Conservation (phyloP, 35 echinoderm and acorn worm genomes). For the Antedon bifida region DNA sequence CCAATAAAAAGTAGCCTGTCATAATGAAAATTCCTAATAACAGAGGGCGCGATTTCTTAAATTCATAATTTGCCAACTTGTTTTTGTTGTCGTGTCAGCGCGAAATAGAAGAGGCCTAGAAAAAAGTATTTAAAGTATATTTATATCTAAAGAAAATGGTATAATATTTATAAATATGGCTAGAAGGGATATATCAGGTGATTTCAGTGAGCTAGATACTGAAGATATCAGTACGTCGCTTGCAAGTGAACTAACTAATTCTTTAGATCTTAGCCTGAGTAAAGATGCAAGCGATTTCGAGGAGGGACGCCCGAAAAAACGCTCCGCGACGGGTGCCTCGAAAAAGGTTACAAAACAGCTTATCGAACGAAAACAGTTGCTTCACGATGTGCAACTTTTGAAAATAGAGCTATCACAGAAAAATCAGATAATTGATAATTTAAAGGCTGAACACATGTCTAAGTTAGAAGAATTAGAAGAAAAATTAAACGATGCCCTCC, state of each 20-base stretch:
- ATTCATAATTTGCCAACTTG: no score
- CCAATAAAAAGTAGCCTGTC: no score
- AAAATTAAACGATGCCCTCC: constrained; percentile 37
- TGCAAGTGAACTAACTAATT: constrained; percentile 81
- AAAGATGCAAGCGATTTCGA: constrained; percentile 51
- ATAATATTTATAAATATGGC: constrained; percentile 29
- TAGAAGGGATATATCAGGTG: constrained; percentile 58
- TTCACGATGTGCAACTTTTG: constrained; percentile 72
- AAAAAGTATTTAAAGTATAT: neutral
- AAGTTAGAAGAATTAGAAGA: constrained; percentile 87
- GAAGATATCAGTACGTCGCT: constrained; percentile 93
- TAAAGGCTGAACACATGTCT: constrained; percentile 65
- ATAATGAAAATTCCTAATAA: no score
- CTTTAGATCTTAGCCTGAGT: neutral
- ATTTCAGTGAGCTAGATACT: constrained; percentile 62
- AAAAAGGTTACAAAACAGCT: constrained; percentile 71
- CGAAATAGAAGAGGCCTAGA: neutral
- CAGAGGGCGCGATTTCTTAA: no score
- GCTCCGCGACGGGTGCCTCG: constrained; percentile 6
- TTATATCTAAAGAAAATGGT: neutral
- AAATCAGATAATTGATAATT: constrained; percentile 62
- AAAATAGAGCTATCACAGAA: constrained; percentile 95
- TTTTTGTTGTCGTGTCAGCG: no score
- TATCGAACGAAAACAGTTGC: constrained; percentile 86
- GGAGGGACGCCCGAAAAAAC: constrained; percentile 8